A percentile compares a stretch with the other conserved stretches of the same genome.
Evolutionary conservation across 2,797 vertebrate genomes (phyloP).

Genomic region (Sparus aurata): DNA sequence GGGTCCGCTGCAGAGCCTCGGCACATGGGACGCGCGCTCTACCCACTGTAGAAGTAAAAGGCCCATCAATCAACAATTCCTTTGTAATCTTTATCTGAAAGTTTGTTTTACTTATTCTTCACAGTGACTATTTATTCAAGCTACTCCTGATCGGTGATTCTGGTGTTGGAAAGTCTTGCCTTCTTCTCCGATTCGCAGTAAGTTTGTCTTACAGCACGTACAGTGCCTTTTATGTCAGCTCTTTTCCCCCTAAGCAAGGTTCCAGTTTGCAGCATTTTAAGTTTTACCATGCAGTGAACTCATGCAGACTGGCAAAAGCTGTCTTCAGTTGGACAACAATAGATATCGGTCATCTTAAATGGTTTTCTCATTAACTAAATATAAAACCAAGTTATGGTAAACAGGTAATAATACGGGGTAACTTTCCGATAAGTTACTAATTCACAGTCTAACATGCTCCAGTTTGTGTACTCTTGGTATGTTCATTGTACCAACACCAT

Average conservation of each 20-base stretch:
- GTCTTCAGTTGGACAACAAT: background rate
- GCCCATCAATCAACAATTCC: background rate
- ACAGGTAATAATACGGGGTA: background rate
- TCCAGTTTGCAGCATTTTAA: background rate
- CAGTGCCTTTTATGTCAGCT: background rate
- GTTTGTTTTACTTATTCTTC: background rate
- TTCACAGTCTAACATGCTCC: background rate
- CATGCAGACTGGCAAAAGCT: background rate
- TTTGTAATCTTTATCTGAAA: background rate
- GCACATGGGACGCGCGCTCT: too few species aligned
- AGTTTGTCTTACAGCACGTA: slow-evolving; percentile 75
- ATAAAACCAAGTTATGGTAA: background rate
- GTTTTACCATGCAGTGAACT: background rate
- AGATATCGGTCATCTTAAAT: background rate
- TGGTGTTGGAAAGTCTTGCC: slow-evolving; percentile 98
- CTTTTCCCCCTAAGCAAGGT: background rate
- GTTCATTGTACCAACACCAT: background rate
- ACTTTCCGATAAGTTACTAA: background rate
- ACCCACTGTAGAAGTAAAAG: too few species aligned
- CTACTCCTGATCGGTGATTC: slow-evolving; percentile 99
- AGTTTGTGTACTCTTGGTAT: background rate
- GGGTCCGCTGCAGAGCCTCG: too few species aligned
- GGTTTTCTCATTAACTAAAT: slow-evolving; percentile 11
- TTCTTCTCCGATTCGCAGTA: slow-evolving; percentile 98
- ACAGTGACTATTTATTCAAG: slow-evolving; percentile 99